Percentiles rank a stretch among this genome's conserved stretches.
These are phyloP conservation scores for Ptiloglossa arizonensis DNA, from an alignment of 1,140 invertebrate genomes.

Conservation along the genomic window DNA sequence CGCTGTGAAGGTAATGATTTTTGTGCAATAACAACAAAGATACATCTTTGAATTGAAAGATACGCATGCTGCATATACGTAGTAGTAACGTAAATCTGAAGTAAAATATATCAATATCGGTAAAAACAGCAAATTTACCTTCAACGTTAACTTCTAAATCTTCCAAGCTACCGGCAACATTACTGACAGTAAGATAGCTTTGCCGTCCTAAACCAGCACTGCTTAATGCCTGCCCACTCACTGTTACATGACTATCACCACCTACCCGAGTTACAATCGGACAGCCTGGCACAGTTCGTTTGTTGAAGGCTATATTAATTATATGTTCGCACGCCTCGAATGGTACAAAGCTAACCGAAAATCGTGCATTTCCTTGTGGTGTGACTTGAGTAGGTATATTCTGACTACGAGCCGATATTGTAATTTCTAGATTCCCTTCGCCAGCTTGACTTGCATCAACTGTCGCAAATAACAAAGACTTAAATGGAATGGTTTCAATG, in stretches of 20 bases:
- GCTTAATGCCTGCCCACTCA: constrained; percentile 86
- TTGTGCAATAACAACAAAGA: constrained; percentile 24
- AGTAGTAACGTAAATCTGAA: not conserved
- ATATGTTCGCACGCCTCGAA: constrained; percentile 96
- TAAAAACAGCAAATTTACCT: constrained; percentile 84
- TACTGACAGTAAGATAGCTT: constrained; percentile 86
- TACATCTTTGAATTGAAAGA: constrained; percentile 14
- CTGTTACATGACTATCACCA: constrained; percentile 87
- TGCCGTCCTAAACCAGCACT: constrained; percentile 85
- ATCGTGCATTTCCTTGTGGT: constrained; percentile 93
- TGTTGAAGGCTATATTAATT: constrained; percentile 98
- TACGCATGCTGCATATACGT: constrained; percentile 28
- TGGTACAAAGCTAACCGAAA: constrained; percentile 97
- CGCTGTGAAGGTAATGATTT: constrained; percentile 30
- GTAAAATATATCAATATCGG: not conserved
- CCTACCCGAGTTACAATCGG: constrained; percentile 89
- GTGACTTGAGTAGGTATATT: constrained; percentile 99
- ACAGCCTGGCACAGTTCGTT: constrained; percentile 90
- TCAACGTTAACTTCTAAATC: constrained; percentile 97
- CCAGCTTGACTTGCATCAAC: constrained; percentile 98
- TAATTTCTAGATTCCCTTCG: constrained; percentile 98
- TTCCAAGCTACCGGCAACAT: constrained; percentile 91
- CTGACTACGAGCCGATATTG: constrained; percentile 94
- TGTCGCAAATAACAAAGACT: constrained; percentile 69
- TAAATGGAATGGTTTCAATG: not conserved